These are phyloP conservation scores for Bombus confusus DNA, from an alignment of 1,140 invertebrate species.

Conservation along the genomic window DNA sequence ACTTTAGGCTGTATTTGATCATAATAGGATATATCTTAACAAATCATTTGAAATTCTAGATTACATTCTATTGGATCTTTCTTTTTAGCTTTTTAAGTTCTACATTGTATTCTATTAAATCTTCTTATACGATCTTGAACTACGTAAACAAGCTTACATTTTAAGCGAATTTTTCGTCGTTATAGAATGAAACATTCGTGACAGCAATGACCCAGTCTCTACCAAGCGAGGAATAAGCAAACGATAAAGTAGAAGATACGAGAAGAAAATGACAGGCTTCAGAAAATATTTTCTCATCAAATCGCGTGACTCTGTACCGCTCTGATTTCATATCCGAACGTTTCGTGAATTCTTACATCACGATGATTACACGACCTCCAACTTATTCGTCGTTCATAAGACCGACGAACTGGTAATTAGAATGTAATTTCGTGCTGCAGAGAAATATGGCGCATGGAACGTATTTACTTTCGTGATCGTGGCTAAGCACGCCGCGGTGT, in stretches of 20 bases:
- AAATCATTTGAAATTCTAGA: not conserved
- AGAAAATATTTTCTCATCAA: not conserved
- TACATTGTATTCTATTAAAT: not conserved
- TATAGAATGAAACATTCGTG: not conserved
- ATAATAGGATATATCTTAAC: not conserved
- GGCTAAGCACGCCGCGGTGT: conserved; percentile 8
- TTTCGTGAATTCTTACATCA: conserved; percentile 21
- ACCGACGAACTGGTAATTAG: conserved; percentile 8
- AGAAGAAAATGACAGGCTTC: not conserved
- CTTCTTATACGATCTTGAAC: too few relatives aligned
- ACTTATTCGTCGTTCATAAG: too few relatives aligned
- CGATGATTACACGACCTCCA: not conserved
- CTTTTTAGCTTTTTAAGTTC: not conserved
- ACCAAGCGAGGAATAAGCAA: not conserved
- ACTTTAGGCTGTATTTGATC: not conserved
- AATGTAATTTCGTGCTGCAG: conserved; percentile 6
- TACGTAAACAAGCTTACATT: too few relatives aligned
- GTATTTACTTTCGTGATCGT: conserved; percentile 31
- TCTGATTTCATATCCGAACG: conserved; percentile 31
- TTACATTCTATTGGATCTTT: not conserved
- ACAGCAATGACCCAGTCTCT: not conserved
- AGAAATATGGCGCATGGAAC: not conserved
- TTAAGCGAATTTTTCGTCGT: not conserved
- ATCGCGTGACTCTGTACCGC: conserved; percentile 9
- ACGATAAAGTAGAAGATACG: not conserved